phyloP scores from a whole-genome alignment of 2,888 invertebrate species.

The Deladenus siricidicola region DNA sequence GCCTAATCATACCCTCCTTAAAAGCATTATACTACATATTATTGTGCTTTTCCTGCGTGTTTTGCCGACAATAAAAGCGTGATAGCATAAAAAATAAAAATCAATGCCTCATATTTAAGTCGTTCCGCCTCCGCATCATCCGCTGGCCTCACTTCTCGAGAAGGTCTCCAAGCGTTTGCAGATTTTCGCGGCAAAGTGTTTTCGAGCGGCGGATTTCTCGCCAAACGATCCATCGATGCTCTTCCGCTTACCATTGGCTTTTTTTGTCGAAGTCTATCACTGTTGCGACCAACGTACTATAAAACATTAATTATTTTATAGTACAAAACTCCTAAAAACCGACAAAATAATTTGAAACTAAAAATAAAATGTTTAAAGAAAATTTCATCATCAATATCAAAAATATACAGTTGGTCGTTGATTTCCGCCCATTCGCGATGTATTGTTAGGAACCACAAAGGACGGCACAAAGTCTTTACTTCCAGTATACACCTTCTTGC shows the following conservation, averaged over 20 bases:
- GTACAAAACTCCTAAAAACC: neutral
- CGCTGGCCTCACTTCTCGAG: slow-evolving; percentile 7
- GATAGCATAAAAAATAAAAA: too few species aligned
- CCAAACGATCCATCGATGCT: neutral
- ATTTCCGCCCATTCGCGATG: neutral
- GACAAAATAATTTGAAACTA: neutral
- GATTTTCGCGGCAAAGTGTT: slow-evolving; percentile 3
- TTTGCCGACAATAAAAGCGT: too few species aligned
- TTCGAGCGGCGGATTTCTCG: neutral
- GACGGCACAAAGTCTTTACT: neutral
- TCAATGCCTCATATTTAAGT: slow-evolving; percentile 1
- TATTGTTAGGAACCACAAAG: neutral
- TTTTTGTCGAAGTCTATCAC: neutral
- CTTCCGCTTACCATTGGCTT: neutral
- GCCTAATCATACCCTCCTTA: too few species aligned
- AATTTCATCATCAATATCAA: neutral
- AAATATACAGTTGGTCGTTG: neutral
- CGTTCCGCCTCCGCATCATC: neutral
- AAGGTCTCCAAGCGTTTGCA: slow-evolving; percentile 19
- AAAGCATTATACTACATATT: too few species aligned
- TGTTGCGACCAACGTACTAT: neutral
- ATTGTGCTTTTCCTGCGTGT: too few species aligned
- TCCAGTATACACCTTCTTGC: neutral
- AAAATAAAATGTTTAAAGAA: neutral
- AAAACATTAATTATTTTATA: neutral